Conservation (phyloP, 2,888 invertebrate species). For the Drosophila austrosaltans region DNA sequence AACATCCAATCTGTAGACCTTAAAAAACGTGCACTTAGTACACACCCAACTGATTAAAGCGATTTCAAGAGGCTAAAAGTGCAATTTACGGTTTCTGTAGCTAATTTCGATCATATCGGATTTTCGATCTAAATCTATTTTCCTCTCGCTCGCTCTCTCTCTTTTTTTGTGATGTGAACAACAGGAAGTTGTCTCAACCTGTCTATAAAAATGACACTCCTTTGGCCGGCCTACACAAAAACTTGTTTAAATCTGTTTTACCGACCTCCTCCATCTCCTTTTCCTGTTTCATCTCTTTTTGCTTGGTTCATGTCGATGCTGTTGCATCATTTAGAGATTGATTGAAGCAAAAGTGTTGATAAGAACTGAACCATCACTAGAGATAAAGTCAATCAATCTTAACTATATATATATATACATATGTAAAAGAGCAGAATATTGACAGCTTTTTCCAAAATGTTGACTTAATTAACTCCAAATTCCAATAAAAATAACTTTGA, state of each 20-base stretch:
- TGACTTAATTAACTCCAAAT: slow-evolving; percentile 67
- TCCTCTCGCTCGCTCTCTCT: background rate
- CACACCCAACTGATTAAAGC: background rate
- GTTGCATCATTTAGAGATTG: slow-evolving; percentile 56
- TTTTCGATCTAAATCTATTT: slow-evolving; percentile 3
- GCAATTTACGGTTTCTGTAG: background rate
- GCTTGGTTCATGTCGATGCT: slow-evolving; percentile 35
- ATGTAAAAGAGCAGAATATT: slow-evolving; percentile 10
- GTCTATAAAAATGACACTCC: slow-evolving; percentile 52
- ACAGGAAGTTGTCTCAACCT: slow-evolving; percentile 50
- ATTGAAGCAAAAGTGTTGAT: slow-evolving; percentile 61
- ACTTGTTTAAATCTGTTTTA: slow-evolving; percentile 46
- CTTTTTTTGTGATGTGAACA: slow-evolving; percentile 17
- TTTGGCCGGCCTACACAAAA: slow-evolving; percentile 44
- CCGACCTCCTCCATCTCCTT: slow-evolving; percentile 19
- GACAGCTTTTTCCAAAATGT: slow-evolving; percentile 64
- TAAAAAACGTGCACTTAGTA: background rate
- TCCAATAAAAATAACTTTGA: slow-evolving; percentile 24
- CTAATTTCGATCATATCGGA: slow-evolving; percentile 6
- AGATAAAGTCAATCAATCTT: slow-evolving; percentile 74
- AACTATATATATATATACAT: slow-evolving; percentile 31
- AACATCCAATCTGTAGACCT: background rate
- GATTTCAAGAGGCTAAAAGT: background rate
- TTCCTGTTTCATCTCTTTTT: slow-evolving; percentile 6
- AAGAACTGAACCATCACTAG: slow-evolving; percentile 45